Percentiles rank a stretch among this genome's conserved stretches.
These are phyloP conservation scores for Rhegmatorhina hoffmannsi DNA, from an alignment of 2,113 vertebrate species.

Conservation along the genomic window DNA sequence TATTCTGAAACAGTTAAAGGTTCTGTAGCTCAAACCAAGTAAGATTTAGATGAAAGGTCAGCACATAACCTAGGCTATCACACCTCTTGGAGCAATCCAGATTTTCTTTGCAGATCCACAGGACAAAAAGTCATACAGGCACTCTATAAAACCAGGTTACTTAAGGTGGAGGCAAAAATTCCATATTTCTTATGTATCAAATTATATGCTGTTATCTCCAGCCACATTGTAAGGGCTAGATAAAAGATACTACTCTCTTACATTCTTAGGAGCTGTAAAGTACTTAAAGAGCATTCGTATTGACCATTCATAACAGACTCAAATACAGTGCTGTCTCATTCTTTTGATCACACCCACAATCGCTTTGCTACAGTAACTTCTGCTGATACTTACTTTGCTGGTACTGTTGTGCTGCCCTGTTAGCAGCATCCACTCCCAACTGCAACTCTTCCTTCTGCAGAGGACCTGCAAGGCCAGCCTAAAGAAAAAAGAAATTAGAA, in stretches of 20 bases:
- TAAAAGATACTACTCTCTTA: neutral
- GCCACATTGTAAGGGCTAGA: neutral
- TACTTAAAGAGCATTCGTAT: neutral
- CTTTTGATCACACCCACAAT: neutral
- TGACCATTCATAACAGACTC: neutral
- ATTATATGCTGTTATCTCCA: neutral
- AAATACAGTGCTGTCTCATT: neutral
- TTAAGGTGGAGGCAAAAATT: neutral
- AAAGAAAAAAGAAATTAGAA: neutral
- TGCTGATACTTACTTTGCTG: slow-evolving; percentile 79
- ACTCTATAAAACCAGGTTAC: neutral
- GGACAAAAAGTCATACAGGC: neutral
- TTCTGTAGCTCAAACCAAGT: neutral
- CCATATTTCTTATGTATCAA: neutral
- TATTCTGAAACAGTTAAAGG: neutral
- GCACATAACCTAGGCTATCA: neutral
- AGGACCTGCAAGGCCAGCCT: slow-evolving; percentile 79
- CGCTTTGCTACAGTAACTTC: neutral
- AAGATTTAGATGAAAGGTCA: neutral
- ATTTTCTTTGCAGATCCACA: neutral
- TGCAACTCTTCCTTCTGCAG: slow-evolving; percentile 93
- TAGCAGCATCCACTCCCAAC: slow-evolving; percentile 85
- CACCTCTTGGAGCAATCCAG: neutral
- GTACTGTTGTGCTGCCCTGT: slow-evolving; percentile 82
- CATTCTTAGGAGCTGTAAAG: neutral